Evolutionary conservation across 2,888 invertebrate genomes (phyloP).

Genomic region (Troides aeacus): DNA sequence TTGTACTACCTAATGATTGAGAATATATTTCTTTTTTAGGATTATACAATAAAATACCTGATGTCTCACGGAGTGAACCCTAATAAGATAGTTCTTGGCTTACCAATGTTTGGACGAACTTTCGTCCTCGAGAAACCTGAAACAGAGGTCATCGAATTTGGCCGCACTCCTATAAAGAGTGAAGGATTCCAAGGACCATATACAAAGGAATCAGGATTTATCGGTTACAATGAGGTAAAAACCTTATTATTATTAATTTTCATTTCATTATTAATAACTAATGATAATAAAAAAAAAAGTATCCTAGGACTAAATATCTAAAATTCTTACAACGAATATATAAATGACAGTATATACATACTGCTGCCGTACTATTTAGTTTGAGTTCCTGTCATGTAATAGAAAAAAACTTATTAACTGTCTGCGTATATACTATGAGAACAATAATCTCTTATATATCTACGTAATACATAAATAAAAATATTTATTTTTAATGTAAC

Average conservation of each 20-base stretch:
- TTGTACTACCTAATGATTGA: neutral
- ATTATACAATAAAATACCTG: conserved; percentile 86
- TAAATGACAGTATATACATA: no score
- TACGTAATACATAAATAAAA: no score
- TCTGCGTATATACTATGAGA: no score
- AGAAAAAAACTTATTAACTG: no score
- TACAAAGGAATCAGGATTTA: conserved; percentile 88
- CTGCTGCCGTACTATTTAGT: no score
- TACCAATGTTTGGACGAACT: conserved; percentile 91
- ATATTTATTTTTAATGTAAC: neutral
- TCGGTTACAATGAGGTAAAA: conserved; percentile 91
- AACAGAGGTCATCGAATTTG: conserved; percentile 67
- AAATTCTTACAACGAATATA: no score
- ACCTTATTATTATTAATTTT: no score
- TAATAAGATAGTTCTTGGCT: conserved; percentile 87
- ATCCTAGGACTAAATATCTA: no score
- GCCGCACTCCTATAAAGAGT: conserved; percentile 79
- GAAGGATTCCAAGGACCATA: conserved; percentile 88
- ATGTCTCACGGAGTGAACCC: conserved; percentile 85
- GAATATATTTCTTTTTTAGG: conserved; percentile 62
- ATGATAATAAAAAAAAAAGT: no score
- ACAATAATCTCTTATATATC: no score
- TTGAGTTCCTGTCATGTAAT: no score
- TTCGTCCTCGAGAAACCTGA: conserved; percentile 77
- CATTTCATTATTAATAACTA: no score